Evolutionary conservation across 2,888 invertebrate species (phyloP), one percentile per base, ranked within the genome.

Genomic region (Drosophila ochracea): DNA sequence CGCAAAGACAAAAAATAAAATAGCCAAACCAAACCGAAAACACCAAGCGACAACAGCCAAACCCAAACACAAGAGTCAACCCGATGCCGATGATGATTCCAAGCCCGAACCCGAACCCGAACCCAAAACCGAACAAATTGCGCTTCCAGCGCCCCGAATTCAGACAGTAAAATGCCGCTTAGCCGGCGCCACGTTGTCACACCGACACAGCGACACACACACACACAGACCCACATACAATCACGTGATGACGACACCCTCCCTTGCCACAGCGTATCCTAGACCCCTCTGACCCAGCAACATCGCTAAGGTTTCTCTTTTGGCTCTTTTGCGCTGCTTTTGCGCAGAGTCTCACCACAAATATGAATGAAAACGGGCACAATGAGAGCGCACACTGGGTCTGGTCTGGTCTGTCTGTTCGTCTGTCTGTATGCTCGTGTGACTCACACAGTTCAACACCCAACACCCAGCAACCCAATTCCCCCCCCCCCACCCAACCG

Each of bases 121-220:
- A 50, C 30, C 64, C 61, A 35, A 61, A 25, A 33, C 55, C 43
- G 47, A 49, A 62, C 57, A 61, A 30, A 54, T 59, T 68, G 47
- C 54, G 58, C 68, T 70, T 62, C 70, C 78, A 80, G 60, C 58
- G 64, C 65, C 62, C 61, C 64, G 53, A 62, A 50, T 65, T 62
- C 55, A 78, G 71, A 63, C 70, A 72, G 78, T 76, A 82, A 72
- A 75, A 81, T 73, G 86, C 87, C 88, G 90, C 74, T 89, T 76
- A 84, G 78, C 90, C 90, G 85, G 85, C 90, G 85, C 90, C 85
- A 85, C 88, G 88, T 84, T 87, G 84, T 68, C 85, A 88, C 79
- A 78, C 69, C 50, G 39, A 68, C 68, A 76, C 67, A 66, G 59
- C 11, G 11, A 68, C 59, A 60, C 57, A 65, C 54, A 65, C 59